phyloP scores from a whole-genome alignment of 2,888 invertebrate species.

The Herminia tarsipennalis region DNA sequence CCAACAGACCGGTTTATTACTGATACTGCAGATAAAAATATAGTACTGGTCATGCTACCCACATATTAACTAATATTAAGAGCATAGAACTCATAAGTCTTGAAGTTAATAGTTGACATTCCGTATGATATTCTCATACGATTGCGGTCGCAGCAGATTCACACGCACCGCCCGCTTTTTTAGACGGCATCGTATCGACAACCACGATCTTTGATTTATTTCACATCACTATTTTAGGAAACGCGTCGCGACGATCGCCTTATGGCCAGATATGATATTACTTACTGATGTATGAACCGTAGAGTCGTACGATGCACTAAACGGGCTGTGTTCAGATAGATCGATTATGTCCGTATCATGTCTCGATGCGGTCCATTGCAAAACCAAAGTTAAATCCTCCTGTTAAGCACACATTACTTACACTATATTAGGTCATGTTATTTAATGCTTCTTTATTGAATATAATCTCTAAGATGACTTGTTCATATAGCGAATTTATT shows the following conservation, averaged over 20 bases:
- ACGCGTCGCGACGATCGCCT: slow-evolving; percentile 70
- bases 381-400: slow-evolving; percentile 48
- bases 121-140: slow-evolving; percentile 72
- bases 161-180: slow-evolving; percentile 75
- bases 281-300: slow-evolving; percentile 63
- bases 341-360: slow-evolving; percentile 57
- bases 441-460: slow-evolving; percentile 60
- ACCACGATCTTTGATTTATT: slow-evolving; percentile 79
- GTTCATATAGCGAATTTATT: slow-evolving; percentile 46
- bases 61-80: slow-evolving; percentile 55
- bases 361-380: slow-evolving; percentile 49
- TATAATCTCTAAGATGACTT: slow-evolving; percentile 49
- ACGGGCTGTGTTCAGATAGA: slow-evolving; percentile 57
- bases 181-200: slow-evolving; percentile 67
- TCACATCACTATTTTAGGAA: slow-evolving; percentile 84
- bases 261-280: slow-evolving; percentile 80
- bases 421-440: slow-evolving; percentile 55
- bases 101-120: slow-evolving; percentile 59
- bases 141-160: slow-evolving; percentile 74
- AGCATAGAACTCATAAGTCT: slow-evolving; percentile 57
- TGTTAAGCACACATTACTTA: slow-evolving; percentile 51
- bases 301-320: slow-evolving; percentile 58
- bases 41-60: slow-evolving; percentile 35
- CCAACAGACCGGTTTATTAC: slow-evolving; percentile 33
- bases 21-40: slow-evolving; percentile 39